Evolutionary conservation across 1,140 invertebrate genomes (phyloP), one percentile per base, ranked within the genome.

Genomic region (Trichoplusia ni): DNA sequence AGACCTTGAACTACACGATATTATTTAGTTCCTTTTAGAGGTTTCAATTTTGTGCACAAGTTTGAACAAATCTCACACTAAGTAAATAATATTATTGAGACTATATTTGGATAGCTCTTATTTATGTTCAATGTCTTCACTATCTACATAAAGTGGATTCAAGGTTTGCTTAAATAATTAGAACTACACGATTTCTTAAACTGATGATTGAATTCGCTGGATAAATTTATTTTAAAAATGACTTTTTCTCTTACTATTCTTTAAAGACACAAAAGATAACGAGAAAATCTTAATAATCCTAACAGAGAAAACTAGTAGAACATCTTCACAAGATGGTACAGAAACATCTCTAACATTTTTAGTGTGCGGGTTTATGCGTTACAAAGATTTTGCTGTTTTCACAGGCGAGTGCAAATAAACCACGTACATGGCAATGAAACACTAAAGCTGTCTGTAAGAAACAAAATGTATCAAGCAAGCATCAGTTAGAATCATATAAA

Each of bases 1-100:
- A 62, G 44, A 68, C 72, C 72, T 74, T 74, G 67, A 70, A 70
- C 71, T 70, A 64, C 27, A 68, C 61, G 71, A n/a, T n/a, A n/a
- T n/a, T n/a, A n/a, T n/a, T n/a, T n/a, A n/a, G n/a, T n/a, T n/a
- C n/a, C n/a, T n/a, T n/a, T n/a, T n/a, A n/a, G n/a, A n/a, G n/a
- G n/a, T n/a, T n/a, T n/a, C n/a, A n/a, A n/a, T n/a, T n/a, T n/a
- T n/a, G n/a, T n/a, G n/a, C n/a, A n/a, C n/a, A n/a, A n/a, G n/a
- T n/a, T n/a, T n/a, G n/a, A n/a, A n/a, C n/a, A n/a, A n/a, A n/a
- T n/a, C n/a, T n/a, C n/a, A n/a, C n/a, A n/a, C n/a, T n/a, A n/a
- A n/a, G n/a, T n/a, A n/a, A n/a, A n/a, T n/a, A n/a, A n/a, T n/a
- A n/a, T n/a, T 49, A 29, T 31, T 8, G 25, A 23, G 29, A 25